Percentiles rank a stretch among this genome's conserved stretches.
These are phyloP conservation scores for Polymixis flavicincta DNA, from an alignment of 2,888 invertebrate species.

Conservation along the genomic window DNA sequence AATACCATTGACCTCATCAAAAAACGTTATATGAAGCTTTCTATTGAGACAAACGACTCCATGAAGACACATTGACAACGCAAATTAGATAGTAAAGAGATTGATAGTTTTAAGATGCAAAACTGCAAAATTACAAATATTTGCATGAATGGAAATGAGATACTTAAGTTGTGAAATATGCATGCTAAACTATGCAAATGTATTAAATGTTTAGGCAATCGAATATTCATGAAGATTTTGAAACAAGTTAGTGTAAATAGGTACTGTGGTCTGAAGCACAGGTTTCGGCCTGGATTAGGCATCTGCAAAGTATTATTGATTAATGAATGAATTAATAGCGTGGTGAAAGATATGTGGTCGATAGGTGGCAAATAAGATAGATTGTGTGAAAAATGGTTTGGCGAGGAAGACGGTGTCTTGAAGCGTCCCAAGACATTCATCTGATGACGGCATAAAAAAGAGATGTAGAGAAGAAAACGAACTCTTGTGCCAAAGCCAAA, in stretches of 20 bases:
- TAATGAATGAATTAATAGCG: too few species aligned
- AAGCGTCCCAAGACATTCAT: too few species aligned
- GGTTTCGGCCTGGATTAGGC: not conserved
- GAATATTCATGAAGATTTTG: constrained; percentile 39
- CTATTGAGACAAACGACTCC: constrained; percentile 55
- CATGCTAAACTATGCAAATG: constrained; percentile 49
- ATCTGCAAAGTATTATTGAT: too few species aligned
- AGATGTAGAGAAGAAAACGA: not conserved
- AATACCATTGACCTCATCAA: constrained; percentile 66
- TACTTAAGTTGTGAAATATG: constrained; percentile 39
- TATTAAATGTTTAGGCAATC: constrained; percentile 34
- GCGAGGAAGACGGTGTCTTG: not conserved
- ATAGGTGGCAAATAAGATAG: too few species aligned
- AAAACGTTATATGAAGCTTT: constrained; percentile 54
- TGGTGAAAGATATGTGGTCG: not conserved
- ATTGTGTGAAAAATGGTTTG: not conserved
- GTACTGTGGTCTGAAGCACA: constrained; percentile 1
- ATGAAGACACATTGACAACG: constrained; percentile 46
- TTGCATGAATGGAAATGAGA: constrained; percentile 32
- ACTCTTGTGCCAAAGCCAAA: too few species aligned
- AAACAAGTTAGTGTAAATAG: constrained; percentile 4
- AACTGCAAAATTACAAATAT: constrained; percentile 36
- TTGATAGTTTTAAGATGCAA: constrained; percentile 50
- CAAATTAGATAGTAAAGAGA: constrained; percentile 44
- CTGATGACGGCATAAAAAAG: not conserved